Conservation (phyloP, 2,797 vertebrate genomes). For the Pangasius djambal region DNA sequence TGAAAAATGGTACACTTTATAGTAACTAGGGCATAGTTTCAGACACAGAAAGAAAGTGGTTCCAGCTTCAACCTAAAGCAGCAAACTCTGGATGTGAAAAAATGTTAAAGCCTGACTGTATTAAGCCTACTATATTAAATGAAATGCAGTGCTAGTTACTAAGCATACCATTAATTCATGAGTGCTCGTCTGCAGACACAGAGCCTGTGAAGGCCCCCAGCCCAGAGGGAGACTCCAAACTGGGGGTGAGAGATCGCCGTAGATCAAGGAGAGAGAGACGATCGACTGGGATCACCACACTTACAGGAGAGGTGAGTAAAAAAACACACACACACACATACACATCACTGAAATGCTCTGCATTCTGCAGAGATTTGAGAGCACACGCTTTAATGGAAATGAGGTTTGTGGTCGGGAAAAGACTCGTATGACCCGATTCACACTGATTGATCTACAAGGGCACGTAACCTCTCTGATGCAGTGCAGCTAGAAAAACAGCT, state of each 20-base stretch:
- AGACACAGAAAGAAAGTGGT: not conserved
- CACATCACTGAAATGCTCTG: not conserved
- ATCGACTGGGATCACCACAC: conserved; percentile 74
- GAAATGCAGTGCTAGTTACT: not conserved
- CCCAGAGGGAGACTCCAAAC: conserved; percentile 66
- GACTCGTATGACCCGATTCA: not conserved
- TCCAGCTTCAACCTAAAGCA: not conserved
- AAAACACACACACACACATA: not conserved
- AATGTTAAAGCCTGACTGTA: not conserved
- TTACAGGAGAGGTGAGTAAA: conserved; percentile 65
- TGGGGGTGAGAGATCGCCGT: conserved; percentile 67
- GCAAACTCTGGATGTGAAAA: not conserved
- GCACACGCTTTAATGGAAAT: not conserved
- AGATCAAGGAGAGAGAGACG: conserved; percentile 75
- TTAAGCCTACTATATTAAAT: not conserved
- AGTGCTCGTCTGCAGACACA: conserved; percentile 64
- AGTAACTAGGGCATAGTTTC: not conserved
- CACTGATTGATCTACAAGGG: not conserved
- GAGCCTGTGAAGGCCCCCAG: conserved; percentile 66
- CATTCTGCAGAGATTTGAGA: not conserved
- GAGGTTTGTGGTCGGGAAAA: not conserved
- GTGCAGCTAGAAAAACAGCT: not conserved
- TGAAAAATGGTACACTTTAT: not conserved
- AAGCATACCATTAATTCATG: not conserved
- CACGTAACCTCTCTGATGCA: no score